Evolutionary conservation across 2,888 invertebrate genomes (phyloP).

Genomic region (Daptonema setosum): DNA sequence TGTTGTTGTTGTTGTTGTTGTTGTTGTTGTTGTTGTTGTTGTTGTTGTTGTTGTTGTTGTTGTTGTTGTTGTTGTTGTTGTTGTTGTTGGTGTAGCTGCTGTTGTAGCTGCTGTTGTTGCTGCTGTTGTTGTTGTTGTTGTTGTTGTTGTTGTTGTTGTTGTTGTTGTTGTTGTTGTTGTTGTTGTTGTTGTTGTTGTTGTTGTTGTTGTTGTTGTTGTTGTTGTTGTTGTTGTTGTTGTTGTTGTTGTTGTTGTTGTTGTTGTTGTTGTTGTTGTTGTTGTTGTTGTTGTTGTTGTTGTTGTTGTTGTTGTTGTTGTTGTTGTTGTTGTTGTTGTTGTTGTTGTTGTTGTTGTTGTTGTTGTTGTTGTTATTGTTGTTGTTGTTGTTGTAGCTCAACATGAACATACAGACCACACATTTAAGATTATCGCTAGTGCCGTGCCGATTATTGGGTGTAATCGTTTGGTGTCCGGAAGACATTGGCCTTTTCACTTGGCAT

Average conservation of each 20-base stretch:
- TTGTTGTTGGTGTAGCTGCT: too few relatives aligned
- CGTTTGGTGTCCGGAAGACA: too few relatives aligned
- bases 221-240: background rate
- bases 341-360: too few relatives aligned
- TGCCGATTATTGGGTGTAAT: too few relatives aligned
- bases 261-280: background rate
- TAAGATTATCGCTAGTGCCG: too few relatives aligned
- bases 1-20: background rate
- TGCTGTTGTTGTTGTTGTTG: background rate
- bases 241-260: background rate
- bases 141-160: background rate
- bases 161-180: background rate
- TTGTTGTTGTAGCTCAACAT: too few relatives aligned
- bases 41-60: background rate
- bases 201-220: background rate
- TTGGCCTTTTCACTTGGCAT: too few relatives aligned
- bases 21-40: background rate
- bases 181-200: background rate
- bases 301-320: background rate
- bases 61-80: too few relatives aligned
- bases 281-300: background rate
- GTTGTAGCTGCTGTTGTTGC: too few relatives aligned
- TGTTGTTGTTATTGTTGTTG: too few relatives aligned
- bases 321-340: too few relatives aligned
- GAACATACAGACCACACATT: too few relatives aligned